Evolutionary conservation across 2,888 invertebrate species (phyloP).

Genomic region (Andricus curvator): DNA sequence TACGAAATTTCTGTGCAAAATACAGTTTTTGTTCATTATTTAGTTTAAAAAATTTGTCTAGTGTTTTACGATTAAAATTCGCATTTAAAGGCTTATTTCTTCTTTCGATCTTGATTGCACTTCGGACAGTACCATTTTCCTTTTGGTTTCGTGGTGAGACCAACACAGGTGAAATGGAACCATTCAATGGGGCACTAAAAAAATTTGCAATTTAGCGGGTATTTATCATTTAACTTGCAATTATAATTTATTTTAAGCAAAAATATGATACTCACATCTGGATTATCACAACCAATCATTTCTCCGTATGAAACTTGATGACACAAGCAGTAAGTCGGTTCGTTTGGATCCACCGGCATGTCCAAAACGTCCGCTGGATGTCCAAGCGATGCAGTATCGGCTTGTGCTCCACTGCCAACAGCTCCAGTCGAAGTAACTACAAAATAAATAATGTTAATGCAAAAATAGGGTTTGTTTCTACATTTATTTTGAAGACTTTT

Average conservation of each 20-base stretch:
- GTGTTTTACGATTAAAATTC: conserved; percentile 20
- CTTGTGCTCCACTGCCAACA: conserved; percentile 74
- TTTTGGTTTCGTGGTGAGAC: conserved; percentile 93
- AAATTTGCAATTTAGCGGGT: background rate
- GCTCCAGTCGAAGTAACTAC: conserved; percentile 71
- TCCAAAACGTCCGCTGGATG: conserved; percentile 94
- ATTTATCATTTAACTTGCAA: background rate
- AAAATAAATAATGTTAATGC: background rate
- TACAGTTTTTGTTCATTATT: conserved; percentile 23
- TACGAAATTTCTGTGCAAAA: background rate
- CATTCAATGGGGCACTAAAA: conserved; percentile 90
- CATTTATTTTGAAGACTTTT: too few relatives aligned
- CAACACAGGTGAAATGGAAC: conserved; percentile 98
- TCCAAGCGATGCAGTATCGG: conserved; percentile 78
- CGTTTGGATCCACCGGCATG: conserved; percentile 97
- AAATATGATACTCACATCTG: conserved; percentile 82
- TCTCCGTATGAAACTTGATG: conserved; percentile 98
- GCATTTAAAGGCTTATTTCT: conserved; percentile 72
- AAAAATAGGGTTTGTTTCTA: too few relatives aligned
- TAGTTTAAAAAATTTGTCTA: conserved; percentile 36
- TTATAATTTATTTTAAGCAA: background rate
- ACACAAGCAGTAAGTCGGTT: conserved; percentile 98
- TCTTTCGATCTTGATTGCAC: conserved; percentile 80
- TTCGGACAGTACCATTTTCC: conserved; percentile 93
- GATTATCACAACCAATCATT: conserved; percentile 98